These are phyloP conservation scores for Neogobius melanostomus DNA, from an alignment of 2,113 vertebrate genomes.

Conservation along the genomic window DNA sequence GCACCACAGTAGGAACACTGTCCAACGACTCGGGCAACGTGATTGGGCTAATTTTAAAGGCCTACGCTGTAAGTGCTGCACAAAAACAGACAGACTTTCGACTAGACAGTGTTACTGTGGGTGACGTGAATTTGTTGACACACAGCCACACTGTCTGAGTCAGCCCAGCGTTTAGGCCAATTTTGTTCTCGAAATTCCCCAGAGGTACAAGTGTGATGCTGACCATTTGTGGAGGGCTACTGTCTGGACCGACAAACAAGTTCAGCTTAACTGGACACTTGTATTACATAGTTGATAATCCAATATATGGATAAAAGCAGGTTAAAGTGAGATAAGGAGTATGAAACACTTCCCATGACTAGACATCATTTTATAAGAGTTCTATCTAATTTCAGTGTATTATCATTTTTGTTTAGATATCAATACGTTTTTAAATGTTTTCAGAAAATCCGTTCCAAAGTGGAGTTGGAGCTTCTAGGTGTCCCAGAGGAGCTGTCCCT, in stretches of 20 bases:
- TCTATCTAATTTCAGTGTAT: no score
- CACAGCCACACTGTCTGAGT: slow-evolving; percentile 55
- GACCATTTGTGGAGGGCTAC: slow-evolving; percentile 27
- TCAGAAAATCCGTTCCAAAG: slow-evolving; percentile 96
- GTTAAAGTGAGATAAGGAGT: not conserved
- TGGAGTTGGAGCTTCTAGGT: slow-evolving; percentile 89
- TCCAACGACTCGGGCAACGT: slow-evolving; percentile 91
- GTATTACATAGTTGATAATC: not conserved
- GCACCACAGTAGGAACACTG: slow-evolving; percentile 89
- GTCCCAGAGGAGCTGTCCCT: slow-evolving; percentile 91
- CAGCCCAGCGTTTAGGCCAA: slow-evolving; percentile 30
- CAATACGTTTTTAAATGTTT: not conserved
- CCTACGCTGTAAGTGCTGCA: slow-evolving; percentile 84
- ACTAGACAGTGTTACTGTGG: slow-evolving; percentile 45
- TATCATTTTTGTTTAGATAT: not conserved
- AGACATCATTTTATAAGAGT: no score
- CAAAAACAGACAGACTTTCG: slow-evolving; percentile 25
- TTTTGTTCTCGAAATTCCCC: slow-evolving; percentile 21
- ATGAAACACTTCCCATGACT: no score
- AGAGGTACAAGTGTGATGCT: slow-evolving; percentile 20
- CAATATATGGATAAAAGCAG: not conserved
- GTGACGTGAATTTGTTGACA: slow-evolving; percentile 59
- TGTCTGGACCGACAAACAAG: slow-evolving; percentile 15
- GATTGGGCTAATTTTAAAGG: slow-evolving; percentile 90
- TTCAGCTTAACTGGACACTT: not conserved